Base-by-base conservation (phyloP, 1,140 invertebrate species). In the Hirudo medicinalis region DNA sequence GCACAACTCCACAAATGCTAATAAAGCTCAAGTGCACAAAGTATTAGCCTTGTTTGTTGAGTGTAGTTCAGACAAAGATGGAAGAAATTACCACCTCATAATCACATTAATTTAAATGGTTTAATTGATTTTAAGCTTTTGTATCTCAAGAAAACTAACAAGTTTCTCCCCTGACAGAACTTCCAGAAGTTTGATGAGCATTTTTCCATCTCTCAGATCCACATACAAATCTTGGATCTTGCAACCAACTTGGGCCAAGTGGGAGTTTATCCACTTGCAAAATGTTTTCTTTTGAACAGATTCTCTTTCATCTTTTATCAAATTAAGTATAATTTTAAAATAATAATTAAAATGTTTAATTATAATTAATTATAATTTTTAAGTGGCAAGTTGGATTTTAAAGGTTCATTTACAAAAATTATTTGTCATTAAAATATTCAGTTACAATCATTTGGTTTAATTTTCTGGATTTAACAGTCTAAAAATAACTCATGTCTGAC, bases 221-320 rank as follows among this genome's bases (percentile, higher is more conserved):
- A 92, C 88, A 81, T 99, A 99, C 5, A 99, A 85, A 84, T 99
- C 97, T 75, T 88, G 87, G 76, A 99, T 97, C 77, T 93, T 90
- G 80, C 88, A 90, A 71, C 92, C 92, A 74, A 97, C 94, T 66
- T 95, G 89, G 67, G 96, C 92, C 76, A 99, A 85, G 83, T 99
- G 96, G 13, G 95, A 98, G 82, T 99, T 99, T 57, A 98, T 94
- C 82, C 82, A 83, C 91, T 99, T 99, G 82, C 94, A 94, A 83
- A 99, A 99, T 27, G 96, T 99, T 83, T 99, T 99, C 87, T 99
- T 99, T 83, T 99, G 97, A 72, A 99, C 97, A 81, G 89, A 90
- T 85, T 99, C 96, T 86, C 97, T 90, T 86, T 99, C 97, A 60
- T 36, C 70, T 71, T 19, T 32, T 54, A n/a, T 32, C 3, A 49